Base-by-base conservation (phyloP, 2,113 vertebrate species). In the Sapajus apella region DNA sequence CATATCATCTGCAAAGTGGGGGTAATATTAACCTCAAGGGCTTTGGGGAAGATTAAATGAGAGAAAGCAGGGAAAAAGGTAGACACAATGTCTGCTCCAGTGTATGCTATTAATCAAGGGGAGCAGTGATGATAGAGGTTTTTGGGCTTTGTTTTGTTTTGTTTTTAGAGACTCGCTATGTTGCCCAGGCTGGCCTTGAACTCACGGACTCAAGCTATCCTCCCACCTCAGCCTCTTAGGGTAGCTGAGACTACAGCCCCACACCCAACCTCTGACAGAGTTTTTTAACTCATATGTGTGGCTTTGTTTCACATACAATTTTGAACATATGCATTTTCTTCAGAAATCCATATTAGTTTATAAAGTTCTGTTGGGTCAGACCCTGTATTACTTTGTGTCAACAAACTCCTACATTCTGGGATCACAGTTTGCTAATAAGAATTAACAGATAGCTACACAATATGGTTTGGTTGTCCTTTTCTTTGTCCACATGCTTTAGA, bases 251-350 rank as follows among this genome's bases (percentile, higher is more conserved):
- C 43, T 47, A 16, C 3, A 77, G 8, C 43, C 47, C 43, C 43
- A 45, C 4, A 45, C 25, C 27, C 8, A 1, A 43, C 43, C 43
- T 79, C 58, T n/a, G 56, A 88, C 58, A 85, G 32, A 43, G n/a
- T 77, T 91, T 58, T 94, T 95, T 76, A 95, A 93, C 6, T 81
- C 17, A 13, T 32, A 66, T 82, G 30, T 17, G 30, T 5, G 14
- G 52, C 13, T 64, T 94, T 85, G 9, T 52, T 79, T 93, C 25
- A 87, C 43, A 56, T 50, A 79, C 56, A 64, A 83, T 90, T 87
- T 97, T 45, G 25, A 87, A 84, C 37, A 25, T 30, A 61, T 87
- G 91, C 80, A 47, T 72, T 80, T 94, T 95, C 92, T 86, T 40
- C 61, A 87, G 56, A 95, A 93, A 58, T 83, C 92, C 56, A 37